Conservation (phyloP, 2,888 invertebrate species). For the Hirudinaria manillensis region DNA sequence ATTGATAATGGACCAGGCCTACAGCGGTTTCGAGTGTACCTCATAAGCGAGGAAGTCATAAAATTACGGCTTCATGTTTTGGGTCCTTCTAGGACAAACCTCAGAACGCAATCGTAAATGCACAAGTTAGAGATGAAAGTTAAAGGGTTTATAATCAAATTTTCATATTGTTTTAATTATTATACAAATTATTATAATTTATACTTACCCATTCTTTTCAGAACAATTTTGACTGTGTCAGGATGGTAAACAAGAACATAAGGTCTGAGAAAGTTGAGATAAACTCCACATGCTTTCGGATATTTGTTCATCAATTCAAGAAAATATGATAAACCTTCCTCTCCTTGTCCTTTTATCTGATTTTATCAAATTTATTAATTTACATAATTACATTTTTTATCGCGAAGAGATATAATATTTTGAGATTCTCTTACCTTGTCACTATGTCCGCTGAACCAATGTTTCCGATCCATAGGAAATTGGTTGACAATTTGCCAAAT, state of each 20-base stretch:
- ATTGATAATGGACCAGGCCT: too few relatives aligned
- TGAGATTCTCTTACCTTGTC: not conserved
- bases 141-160: too few relatives aligned
- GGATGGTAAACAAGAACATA: conserved; percentile 10
- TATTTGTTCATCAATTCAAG: not conserved
- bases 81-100: too few relatives aligned
- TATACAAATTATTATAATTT: not conserved
- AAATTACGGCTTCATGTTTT: too few relatives aligned
- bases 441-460: not conserved
- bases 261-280: not conserved
- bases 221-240: not conserved
- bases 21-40: too few relatives aligned
- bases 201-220: not conserved
- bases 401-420: not conserved
- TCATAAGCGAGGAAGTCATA: too few relatives aligned
- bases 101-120: too few relatives aligned
- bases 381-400: too few relatives aligned
- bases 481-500: not conserved
- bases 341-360: not conserved
- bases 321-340: conserved; percentile 6
- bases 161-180: not conserved
- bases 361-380: not conserved
- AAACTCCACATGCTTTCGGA: not conserved
- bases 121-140: too few relatives aligned
- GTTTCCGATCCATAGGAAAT: conserved; percentile 9